These are phyloP conservation scores for Rosalia funebris DNA, from an alignment of 2,888 invertebrate genomes.

Conservation along the genomic window DNA sequence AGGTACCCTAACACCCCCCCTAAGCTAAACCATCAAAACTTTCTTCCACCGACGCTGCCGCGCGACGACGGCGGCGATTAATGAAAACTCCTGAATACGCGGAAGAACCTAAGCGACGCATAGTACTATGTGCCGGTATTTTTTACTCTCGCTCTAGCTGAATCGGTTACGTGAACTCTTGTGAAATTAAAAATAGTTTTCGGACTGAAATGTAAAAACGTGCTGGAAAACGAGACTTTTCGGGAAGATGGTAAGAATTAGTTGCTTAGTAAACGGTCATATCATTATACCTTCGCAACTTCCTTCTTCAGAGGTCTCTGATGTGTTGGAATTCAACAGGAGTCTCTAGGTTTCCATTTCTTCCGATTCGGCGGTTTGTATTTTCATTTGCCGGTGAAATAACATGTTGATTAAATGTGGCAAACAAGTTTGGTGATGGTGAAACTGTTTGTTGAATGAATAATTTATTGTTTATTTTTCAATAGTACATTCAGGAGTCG, in stretches of 20 bases:
- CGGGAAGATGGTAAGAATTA: slow-evolving; percentile 14
- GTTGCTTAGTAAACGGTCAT: too few relatives aligned
- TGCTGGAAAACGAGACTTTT: slow-evolving; percentile 1
- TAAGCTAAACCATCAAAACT: slow-evolving; percentile 16
- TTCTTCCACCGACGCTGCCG: slow-evolving; percentile 24
- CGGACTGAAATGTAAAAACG: slow-evolving; percentile 19
- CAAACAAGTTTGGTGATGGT: too few relatives aligned
- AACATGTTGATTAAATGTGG: too few relatives aligned
- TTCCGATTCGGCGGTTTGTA: too few relatives aligned
- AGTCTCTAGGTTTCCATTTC: too few relatives aligned
- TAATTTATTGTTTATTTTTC: too few relatives aligned
- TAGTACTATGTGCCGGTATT: slow-evolving; percentile 27
- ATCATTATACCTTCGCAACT: too few relatives aligned
- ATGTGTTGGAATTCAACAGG: too few relatives aligned
- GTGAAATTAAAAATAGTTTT: slow-evolving; percentile 19
- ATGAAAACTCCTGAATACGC: slow-evolving; percentile 24
- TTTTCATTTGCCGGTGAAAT: too few relatives aligned
- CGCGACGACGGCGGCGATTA: slow-evolving; percentile 17
- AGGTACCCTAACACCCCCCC: slow-evolving; percentile 15
- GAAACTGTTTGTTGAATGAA: too few relatives aligned
- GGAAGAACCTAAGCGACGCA: slow-evolving; percentile 18
- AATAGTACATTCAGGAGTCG: too few relatives aligned
- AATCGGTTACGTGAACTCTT: background rate
- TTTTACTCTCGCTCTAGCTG: slow-evolving; percentile 19
- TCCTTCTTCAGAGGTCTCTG: too few relatives aligned